Evolutionary conservation across 2,888 invertebrate species (phyloP).

Genomic region (Andrena hattorfiana): DNA sequence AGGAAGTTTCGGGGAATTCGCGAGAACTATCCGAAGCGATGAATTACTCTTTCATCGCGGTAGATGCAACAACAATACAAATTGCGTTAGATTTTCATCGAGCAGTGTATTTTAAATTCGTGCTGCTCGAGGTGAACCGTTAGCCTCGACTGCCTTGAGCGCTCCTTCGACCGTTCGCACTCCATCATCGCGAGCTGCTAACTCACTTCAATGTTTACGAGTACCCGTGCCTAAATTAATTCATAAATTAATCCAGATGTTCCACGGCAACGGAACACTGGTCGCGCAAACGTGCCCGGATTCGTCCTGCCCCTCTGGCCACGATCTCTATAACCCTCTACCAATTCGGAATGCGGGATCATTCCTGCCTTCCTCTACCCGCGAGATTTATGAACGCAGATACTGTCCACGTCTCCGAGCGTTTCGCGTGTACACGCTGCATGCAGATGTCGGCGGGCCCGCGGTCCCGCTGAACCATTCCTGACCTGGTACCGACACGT

Average conservation of each 20-base stretch:
- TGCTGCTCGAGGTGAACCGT: slow-evolving; percentile 13
- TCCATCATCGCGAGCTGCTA: not conserved
- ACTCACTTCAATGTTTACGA: not conserved
- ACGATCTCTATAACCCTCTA: not conserved
- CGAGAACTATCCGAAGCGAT: not conserved
- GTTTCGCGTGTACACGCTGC: slow-evolving; percentile 30
- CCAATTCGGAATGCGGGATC: slow-evolving; percentile 38
- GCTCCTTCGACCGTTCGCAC: not conserved
- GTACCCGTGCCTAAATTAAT: not conserved
- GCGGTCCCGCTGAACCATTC: slow-evolving; percentile 9
- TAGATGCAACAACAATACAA: slow-evolving; percentile 22
- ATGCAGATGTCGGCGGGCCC: slow-evolving; percentile 14
- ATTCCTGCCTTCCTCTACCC: slow-evolving; percentile 24
- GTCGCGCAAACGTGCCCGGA: too few species aligned
- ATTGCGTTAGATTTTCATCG: slow-evolving; percentile 10
- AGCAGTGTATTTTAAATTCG: slow-evolving; percentile 1
- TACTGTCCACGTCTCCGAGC: slow-evolving; percentile 37
- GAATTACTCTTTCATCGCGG: not conserved
- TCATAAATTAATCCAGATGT: not conserved
- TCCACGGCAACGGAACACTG: not conserved
- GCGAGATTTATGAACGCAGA: slow-evolving; percentile 49
- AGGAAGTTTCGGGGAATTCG: not conserved
- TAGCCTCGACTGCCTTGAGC: slow-evolving; percentile 32
- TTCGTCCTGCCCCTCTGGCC: not conserved
- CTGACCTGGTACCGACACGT: not conserved